A percentile compares a stretch with the other conserved stretches of the same genome.
Conservation (phyloP, 2,797 vertebrate genomes). For the Eremophila alpestris region DNA sequence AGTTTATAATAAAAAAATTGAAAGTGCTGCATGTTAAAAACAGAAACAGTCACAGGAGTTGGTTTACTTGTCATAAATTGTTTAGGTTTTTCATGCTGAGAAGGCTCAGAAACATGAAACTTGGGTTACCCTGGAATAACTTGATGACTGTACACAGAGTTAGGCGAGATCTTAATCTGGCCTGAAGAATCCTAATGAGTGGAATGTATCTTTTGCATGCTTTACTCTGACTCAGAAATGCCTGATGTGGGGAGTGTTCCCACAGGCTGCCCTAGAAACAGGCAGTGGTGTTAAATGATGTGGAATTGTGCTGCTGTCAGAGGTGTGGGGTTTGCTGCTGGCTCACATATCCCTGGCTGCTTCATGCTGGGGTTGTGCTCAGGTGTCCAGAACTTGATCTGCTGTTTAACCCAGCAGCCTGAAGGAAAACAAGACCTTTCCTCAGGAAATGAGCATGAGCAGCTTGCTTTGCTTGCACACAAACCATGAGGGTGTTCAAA, state of each 20-base stretch:
- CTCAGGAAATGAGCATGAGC: not conserved
- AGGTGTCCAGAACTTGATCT: not conserved
- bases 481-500: not conserved
- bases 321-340: not conserved
- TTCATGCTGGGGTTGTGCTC: not conserved
- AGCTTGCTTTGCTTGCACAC: not conserved
- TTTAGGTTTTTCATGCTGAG: not conserved
- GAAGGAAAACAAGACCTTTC: not conserved
- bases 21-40: not conserved
- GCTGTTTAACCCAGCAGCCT: not conserved
- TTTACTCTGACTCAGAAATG: not conserved
- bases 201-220: not conserved
- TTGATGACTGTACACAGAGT: not conserved
- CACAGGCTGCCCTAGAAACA: not conserved
- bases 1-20: not conserved
- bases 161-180: not conserved
- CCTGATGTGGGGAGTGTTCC: not conserved
- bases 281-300: not conserved
- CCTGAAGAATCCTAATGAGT: not conserved
- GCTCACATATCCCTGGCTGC: rapidly evolving
- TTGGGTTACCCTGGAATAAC: not conserved
- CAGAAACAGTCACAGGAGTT: not conserved
- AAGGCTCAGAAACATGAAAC: not conserved
- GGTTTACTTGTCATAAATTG: not conserved
- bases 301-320: not conserved